phyloP scores from a whole-genome alignment of 2,113 vertebrate species.

The Halcyon senegalensis region DNA sequence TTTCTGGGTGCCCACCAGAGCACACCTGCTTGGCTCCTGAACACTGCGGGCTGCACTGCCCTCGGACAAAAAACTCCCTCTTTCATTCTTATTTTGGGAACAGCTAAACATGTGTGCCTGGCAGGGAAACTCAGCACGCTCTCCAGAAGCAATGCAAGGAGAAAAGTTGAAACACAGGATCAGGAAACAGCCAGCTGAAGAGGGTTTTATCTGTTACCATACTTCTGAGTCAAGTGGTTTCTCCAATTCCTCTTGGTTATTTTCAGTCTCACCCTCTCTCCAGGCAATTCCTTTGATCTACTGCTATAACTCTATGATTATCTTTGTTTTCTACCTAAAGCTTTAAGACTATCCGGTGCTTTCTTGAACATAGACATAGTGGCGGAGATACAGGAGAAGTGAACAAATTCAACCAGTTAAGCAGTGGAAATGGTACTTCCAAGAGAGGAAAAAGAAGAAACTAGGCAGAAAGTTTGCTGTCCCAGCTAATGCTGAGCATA shows the following conservation, averaged over 20 bases:
- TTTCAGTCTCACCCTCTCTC: neutral
- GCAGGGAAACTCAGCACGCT: neutral
- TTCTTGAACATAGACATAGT: neutral
- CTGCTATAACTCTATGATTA: neutral
- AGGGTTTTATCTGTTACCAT: neutral
- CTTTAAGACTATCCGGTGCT: neutral
- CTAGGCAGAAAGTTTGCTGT: neutral
- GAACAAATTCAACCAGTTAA: neutral
- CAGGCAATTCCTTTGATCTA: neutral
- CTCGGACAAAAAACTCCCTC: neutral
- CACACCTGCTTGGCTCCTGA: neutral
- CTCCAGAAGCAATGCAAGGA: neutral
- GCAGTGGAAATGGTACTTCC: neutral
- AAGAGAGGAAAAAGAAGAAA: neutral
- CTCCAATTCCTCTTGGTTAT: neutral
- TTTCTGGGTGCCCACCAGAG: fast-evolving
- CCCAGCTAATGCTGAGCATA: neutral
- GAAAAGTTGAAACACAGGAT: neutral
- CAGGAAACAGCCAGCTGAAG: neutral
- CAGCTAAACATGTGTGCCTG: neutral
- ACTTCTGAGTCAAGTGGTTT: neutral
- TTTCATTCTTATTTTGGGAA: neutral
- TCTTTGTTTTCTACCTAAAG: neutral
- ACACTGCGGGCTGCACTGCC: neutral
- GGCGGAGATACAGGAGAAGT: neutral